Evolutionary conservation across 2,888 invertebrate genomes (phyloP).

Genomic region (Sussaba pulchella): DNA sequence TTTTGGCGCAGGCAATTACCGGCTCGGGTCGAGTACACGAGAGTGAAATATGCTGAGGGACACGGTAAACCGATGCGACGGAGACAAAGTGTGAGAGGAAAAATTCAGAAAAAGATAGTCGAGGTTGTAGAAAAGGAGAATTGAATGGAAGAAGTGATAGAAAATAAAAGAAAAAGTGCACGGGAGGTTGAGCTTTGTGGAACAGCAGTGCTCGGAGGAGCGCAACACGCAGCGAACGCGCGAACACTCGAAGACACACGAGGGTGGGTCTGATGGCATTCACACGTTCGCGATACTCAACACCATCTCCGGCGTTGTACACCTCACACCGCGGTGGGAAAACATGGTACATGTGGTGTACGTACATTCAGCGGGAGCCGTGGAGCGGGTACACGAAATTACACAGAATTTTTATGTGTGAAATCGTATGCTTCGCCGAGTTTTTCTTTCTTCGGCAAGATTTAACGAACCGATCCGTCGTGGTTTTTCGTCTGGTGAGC

Average conservation of each 20-base stretch:
- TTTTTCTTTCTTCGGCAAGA: constrained; percentile 70
- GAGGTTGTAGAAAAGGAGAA: not conserved
- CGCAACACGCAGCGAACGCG: not conserved
- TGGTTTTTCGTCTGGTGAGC: constrained; percentile 69
- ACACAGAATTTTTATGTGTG: constrained; percentile 46
- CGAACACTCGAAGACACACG: constrained; percentile 10
- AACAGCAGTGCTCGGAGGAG: not conserved
- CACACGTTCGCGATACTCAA: not conserved
- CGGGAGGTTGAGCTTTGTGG: constrained; percentile 15
- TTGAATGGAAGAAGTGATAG: not conserved
- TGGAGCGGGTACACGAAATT: constrained; percentile 50
- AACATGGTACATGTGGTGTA: not conserved
- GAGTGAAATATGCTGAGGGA: not conserved
- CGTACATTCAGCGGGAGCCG: constrained; percentile 9
- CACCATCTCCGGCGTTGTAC: not conserved
- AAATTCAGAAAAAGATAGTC: not conserved
- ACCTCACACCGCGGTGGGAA: no score
- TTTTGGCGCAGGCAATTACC: no score
- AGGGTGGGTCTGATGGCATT: constrained; percentile 22
- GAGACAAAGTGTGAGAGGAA: not conserved
- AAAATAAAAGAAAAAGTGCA: constrained; percentile 4
- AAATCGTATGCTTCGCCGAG: constrained; percentile 64
- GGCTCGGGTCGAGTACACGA: no score
- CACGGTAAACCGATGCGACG: not conserved
- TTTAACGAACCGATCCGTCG: constrained; percentile 77